phyloP scores from a whole-genome alignment of 1,140 invertebrate genomes.

The Hyphantria cunea region DNA sequence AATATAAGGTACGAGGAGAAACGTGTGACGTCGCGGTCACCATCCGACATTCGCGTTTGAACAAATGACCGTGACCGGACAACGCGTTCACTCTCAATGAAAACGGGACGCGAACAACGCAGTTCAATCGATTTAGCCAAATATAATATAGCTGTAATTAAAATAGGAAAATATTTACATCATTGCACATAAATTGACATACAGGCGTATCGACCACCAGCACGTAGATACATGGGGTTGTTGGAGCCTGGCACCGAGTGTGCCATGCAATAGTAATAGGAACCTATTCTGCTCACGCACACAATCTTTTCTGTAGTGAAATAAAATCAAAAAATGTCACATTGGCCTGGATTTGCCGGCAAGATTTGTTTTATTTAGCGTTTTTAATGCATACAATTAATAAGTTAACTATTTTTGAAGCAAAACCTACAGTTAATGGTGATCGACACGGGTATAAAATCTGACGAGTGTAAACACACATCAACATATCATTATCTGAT shows the following conservation, averaged over 20 bases:
- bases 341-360: constrained; percentile 26
- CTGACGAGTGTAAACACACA: too few species aligned
- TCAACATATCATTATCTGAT: not conserved
- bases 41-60: constrained; percentile 42
- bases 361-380: not conserved
- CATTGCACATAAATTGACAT: constrained; percentile 34
- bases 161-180: constrained; percentile 24
- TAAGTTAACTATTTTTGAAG: not conserved
- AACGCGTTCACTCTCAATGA: constrained; percentile 56
- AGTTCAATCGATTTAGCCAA: constrained; percentile 22
- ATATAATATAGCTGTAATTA: constrained; percentile 25
- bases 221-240: constrained; percentile 47
- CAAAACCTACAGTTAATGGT: not conserved
- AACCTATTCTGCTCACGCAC: constrained; percentile 55
- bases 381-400: not conserved
- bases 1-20: constrained; percentile 36
- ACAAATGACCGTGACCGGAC: constrained; percentile 60
- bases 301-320: constrained; percentile 36
- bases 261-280: constrained; percentile 42
- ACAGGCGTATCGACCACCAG: constrained; percentile 55
- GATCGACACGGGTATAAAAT: too few species aligned
- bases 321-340: constrained; percentile 47
- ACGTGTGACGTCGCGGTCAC: constrained; percentile 48
- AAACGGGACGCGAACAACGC: constrained; percentile 43
- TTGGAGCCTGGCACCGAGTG: constrained; percentile 69